Evolutionary conservation across 2,888 invertebrate genomes (phyloP), one percentile per base, ranked within the genome.

Genomic region (Trilocha varians): DNA sequence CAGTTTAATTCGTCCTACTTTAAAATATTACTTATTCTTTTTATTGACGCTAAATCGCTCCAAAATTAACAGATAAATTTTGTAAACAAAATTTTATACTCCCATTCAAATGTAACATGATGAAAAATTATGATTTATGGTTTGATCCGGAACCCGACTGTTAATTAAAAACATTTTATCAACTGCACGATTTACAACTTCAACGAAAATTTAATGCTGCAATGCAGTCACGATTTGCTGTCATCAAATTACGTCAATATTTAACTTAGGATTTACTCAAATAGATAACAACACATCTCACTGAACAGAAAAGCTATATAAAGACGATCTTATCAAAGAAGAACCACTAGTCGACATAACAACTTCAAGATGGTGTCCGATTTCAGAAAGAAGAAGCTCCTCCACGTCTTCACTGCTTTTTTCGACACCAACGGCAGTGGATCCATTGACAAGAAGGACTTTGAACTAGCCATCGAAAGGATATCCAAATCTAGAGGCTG

Each of bases 391-490:
- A 94, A 94, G 89, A 96, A 96, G 83, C 89, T 95, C 34, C 88
- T 93, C 57, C 93, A 93, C 82, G 92, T 95, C 46, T 96, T 96
- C 89, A 91, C 91, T 69, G 89, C 92, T 43, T 95, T 96, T 85
- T 95, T 95, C 65, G 96, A 96, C 87, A 92, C 92, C 55, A 94
- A 96, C 80, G 91, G 91, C 65, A 96, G 95, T 72, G 96, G 96
- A 13, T 91, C 90, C 52, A 94, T 96, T 56, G 96, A 96, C 66
- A 91, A 92, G 71, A 92, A 93, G 64, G 96, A 96, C 76, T 95
- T 96, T 63, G 93, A 94, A 62, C 78, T 93, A 44, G 94, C 94
- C 5, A 91, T 94, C 44, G 91, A 94, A 90, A 93, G 92, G 87
- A 92, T 96, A 48, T 91, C 93, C 61, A 88, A 91, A 40, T 79